phyloP scores from a whole-genome alignment of 92 coral and sea anemone genomes.

The Phymanthus crucifer region DNA sequence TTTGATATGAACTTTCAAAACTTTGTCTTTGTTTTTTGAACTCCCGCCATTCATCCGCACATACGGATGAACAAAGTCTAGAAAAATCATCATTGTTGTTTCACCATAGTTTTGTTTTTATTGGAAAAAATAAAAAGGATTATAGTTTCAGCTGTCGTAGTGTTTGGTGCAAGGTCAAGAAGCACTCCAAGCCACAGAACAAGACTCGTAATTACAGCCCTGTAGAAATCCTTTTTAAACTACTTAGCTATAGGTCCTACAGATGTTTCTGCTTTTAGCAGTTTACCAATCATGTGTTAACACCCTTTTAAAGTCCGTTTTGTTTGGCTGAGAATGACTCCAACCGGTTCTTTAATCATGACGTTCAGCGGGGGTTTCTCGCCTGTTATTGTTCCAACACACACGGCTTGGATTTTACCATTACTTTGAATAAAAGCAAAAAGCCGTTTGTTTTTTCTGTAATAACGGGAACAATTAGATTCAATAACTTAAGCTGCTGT shows the following conservation, averaged over 20 bases:
- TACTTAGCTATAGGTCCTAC: neutral
- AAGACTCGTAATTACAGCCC: no score
- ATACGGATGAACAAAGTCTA: no score
- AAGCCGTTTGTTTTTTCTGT: conserved; percentile 1
- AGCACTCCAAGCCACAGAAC: no score
- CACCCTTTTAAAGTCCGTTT: neutral
- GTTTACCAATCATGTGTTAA: conserved; percentile 6
- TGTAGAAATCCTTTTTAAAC: neutral
- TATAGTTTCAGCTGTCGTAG: no score
- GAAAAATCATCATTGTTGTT: no score
- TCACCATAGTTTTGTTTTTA: no score
- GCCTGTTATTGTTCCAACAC: neutral
- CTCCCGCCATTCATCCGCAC: no score
- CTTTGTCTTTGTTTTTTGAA: no score
- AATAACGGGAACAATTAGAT: neutral
- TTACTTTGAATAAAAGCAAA: neutral
- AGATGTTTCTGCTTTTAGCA: neutral
- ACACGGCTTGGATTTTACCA: neutral
- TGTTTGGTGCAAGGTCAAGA: no score
- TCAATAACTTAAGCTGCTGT: neutral
- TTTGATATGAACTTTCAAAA: no score
- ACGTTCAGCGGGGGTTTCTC: neutral
- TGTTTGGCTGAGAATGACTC: neutral
- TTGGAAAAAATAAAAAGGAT: no score
- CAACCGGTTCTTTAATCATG: neutral